A percentile compares a stretch with the other conserved stretches of the same genome.
phyloP scores from a whole-genome alignment of 2,888 invertebrate species.

The Melieria crassipennis region DNA sequence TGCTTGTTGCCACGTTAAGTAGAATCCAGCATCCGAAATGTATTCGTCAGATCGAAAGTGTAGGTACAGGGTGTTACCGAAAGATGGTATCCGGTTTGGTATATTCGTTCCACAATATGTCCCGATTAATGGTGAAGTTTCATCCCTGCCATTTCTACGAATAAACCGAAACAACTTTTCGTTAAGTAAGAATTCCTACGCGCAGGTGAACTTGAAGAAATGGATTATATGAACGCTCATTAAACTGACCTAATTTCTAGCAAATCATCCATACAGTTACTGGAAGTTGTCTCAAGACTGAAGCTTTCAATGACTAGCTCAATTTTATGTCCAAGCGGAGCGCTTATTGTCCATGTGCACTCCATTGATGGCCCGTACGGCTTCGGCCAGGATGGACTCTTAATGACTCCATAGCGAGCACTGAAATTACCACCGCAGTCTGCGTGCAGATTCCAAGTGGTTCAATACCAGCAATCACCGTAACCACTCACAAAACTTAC shows the following conservation, averaged over 20 bases:
- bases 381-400: constrained; percentile 83
- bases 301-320: constrained; percentile 75
- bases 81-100: constrained; percentile 75
- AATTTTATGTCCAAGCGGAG: constrained; percentile 79
- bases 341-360: constrained; percentile 84
- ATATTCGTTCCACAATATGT: constrained; percentile 78
- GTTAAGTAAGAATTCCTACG: background rate
- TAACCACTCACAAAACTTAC: background rate
- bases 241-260: constrained; percentile 75
- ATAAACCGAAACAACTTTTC: background rate
- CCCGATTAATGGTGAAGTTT: constrained; percentile 80
- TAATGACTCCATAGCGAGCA: constrained; percentile 74
- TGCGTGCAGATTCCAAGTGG: constrained; percentile 46
- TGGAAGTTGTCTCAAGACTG: constrained; percentile 71
- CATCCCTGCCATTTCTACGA: constrained; percentile 79
- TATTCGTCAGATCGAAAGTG: constrained; percentile 80
- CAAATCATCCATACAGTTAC: constrained; percentile 72
- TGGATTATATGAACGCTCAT: background rate
- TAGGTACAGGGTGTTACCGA: constrained; percentile 79
- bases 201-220: too few species aligned
- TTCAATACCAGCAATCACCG: background rate
- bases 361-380: constrained; percentile 74
- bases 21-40: constrained; percentile 74
- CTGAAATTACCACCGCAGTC: constrained; percentile 80
- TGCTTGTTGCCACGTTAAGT: constrained; percentile 74